phyloP scores from a whole-genome alignment of 2,797 vertebrate species.

The Gila robusta region DNA sequence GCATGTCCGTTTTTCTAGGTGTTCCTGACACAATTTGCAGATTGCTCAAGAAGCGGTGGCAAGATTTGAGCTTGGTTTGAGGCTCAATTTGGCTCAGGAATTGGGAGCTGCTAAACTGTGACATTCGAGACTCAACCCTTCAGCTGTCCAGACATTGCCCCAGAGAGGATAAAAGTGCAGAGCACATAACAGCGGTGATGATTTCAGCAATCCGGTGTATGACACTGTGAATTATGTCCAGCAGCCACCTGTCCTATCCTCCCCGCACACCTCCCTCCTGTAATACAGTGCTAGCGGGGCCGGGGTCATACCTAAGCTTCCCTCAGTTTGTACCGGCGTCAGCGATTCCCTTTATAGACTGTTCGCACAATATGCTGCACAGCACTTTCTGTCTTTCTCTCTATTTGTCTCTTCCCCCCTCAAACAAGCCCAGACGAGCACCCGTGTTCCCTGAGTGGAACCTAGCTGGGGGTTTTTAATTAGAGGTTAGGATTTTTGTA shows the following conservation, averaged over 20 bases:
- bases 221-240: conserved; percentile 64
- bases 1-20: not conserved
- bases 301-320: conserved; percentile 68
- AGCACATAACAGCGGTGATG: conserved; percentile 59
- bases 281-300: conserved; percentile 51
- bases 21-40: conserved; percentile 20
- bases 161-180: conserved; percentile 47
- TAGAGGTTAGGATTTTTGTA: conserved; percentile 62
- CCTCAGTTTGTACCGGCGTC: conserved; percentile 70
- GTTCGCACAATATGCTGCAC: conserved; percentile 64
- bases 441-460: conserved; percentile 47
- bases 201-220: conserved; percentile 59
- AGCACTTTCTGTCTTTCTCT: conserved; percentile 63
- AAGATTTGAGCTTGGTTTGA: conserved; percentile 40
- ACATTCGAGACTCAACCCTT: conserved; percentile 54
- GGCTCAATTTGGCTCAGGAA: conserved; percentile 48
- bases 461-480: conserved; percentile 67
- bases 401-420: conserved; percentile 32
- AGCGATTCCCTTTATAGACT: conserved; percentile 74
- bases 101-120: conserved; percentile 47
- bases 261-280: conserved; percentile 23
- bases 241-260: conserved; percentile 60
- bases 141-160: conserved; percentile 36
- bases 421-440: conserved; percentile 31
- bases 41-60: conserved; percentile 9